Evolutionary conservation across 2,113 vertebrate species (phyloP).

Genomic region (Plecotus auritus): DNA sequence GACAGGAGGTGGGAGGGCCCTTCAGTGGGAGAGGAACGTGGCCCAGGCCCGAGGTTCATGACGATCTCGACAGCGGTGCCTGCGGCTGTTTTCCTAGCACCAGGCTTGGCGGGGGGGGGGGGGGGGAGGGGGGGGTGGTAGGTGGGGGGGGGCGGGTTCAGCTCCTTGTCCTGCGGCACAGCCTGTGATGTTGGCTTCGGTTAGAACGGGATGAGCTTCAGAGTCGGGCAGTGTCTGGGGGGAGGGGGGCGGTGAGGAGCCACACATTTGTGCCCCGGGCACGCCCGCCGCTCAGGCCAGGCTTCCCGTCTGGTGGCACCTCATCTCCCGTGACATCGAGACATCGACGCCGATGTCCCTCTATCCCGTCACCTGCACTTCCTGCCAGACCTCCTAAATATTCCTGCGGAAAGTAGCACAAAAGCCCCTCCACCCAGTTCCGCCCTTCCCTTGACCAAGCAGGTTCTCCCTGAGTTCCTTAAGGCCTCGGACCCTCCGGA

Average conservation of each 20-base stretch:
- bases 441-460: not conserved
- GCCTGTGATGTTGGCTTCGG: not conserved
- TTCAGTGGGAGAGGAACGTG: not conserved
- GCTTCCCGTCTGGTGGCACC: not conserved
- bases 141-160: not conserved
- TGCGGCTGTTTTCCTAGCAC: rapidly evolving
- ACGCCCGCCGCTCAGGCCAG: not conserved
- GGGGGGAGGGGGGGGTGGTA: no score
- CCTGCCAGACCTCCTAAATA: not conserved
- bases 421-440: not conserved
- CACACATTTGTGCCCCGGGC: not conserved
- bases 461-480: not conserved
- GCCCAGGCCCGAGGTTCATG: not conserved
- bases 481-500: no score
- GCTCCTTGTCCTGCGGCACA: not conserved
- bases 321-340: not conserved
- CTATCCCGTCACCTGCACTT: not conserved
- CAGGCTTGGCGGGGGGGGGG: no score
- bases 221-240: rapidly evolving
- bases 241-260: not conserved
- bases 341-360: not conserved
- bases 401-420: not conserved
- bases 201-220: not conserved
- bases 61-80: not conserved
- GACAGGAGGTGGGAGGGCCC: not conserved